Base-by-base conservation (phyloP, 2,113 vertebrate species). In the Platycercus adscitus region DNA sequence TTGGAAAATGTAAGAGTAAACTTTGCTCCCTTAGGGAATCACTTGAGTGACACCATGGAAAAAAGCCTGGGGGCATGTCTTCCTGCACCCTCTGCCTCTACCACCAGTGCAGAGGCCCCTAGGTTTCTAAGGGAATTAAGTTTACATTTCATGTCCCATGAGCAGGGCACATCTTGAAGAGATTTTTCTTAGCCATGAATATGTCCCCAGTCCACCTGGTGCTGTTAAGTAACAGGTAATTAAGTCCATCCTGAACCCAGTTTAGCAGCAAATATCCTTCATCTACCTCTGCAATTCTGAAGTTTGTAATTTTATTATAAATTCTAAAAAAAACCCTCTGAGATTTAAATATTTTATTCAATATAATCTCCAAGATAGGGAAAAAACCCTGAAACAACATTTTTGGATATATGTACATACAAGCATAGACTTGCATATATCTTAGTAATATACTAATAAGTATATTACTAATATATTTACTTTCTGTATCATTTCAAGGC, bases 11-110 rank as follows among this genome's bases (percentile, higher is more conserved):
- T 33, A 71, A 78, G 82, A 90, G 83, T 75, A 84, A 87, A 81
- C 80, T 76, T 93, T 55, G 28, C 39, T 91, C 81, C 83, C 86
- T 39, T 68, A 79, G 86, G 90, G 72, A 93, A 84, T 90, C 7
- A 2, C 80, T 88, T 88, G 85, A 95, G 76, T 93, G 95, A 96
- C 91, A 91, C 71, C 70, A 86, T 75, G 88, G 80, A 89, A 91
- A 93, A 90, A 93, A 86, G 68, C 72, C 88, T 0, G 8, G 37
- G 23, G 86, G 55, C 60, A 78, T 84, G 58, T 86, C 33, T 91
- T 90, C 80, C 72, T 81, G 55, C 60, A 88, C 79, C 80, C 52
- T 81, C 85, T 81, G 60, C 55, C 55, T 86, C 61, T 39, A 50
- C 25, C 43, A 66, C 12, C 55, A 49, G 46, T 71, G 76, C 55